Evolutionary conservation across 2,888 invertebrate genomes (phyloP).

Genomic region (Polymixis lichenea): DNA sequence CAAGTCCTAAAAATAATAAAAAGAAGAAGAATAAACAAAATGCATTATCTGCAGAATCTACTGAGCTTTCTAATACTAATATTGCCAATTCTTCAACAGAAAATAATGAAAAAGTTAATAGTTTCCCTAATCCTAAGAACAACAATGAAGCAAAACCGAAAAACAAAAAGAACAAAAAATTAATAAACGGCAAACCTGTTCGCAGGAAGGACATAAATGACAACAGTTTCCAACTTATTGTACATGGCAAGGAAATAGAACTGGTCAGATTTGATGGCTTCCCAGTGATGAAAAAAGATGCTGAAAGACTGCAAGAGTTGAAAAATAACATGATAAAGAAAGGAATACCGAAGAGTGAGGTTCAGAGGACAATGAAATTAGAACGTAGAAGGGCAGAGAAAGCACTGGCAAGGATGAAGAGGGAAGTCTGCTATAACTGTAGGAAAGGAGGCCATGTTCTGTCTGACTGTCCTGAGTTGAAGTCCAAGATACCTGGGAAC

Average conservation of each 20-base stretch:
- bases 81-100: constrained; percentile 30
- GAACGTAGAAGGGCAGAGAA: constrained; percentile 94
- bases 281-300: constrained; percentile 93
- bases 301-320: constrained; percentile 91
- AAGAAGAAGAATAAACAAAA: constrained; percentile 64
- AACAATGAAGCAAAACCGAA: constrained; percentile 57
- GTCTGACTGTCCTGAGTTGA: constrained; percentile 94
- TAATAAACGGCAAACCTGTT: constrained; percentile 77
- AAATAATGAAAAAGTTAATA: constrained; percentile 11
- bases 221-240: constrained; percentile 87
- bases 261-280: constrained; percentile 93
- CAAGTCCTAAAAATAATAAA: constrained; percentile 56
- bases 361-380: constrained; percentile 92
- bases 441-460: constrained; percentile 94
- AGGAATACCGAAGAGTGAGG: constrained; percentile 92
- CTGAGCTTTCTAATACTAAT: constrained; percentile 14
- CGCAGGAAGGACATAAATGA: constrained; percentile 87
- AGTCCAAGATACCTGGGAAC: constrained; percentile 87
- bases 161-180: constrained; percentile 72
- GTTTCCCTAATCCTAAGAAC: constrained; percentile 12
- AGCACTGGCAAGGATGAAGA: constrained; percentile 91
- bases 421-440: constrained; percentile 95
- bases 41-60: constrained; percentile 11
- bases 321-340: constrained; percentile 92
- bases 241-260: constrained; percentile 92